Conservation (phyloP, 2,797 vertebrate species). For the Muscicapa striata region DNA sequence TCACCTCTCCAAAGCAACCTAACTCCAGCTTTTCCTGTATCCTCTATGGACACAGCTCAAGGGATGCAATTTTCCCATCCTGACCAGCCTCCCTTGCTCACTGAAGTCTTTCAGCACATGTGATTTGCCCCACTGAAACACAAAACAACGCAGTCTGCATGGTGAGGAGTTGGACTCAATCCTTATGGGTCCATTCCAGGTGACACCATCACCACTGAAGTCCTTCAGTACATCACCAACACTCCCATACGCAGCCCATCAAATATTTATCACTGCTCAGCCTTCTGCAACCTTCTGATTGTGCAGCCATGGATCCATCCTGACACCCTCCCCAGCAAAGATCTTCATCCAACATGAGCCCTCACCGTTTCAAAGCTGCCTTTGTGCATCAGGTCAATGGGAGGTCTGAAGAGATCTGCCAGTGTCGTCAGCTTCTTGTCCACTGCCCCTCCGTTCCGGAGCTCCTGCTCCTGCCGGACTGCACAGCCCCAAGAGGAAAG, state of each 20-base stretch:
- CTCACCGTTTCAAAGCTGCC: constrained; percentile 99
- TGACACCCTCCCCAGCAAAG: background rate
- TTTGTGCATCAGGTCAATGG: constrained; percentile 99
- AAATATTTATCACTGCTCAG: background rate
- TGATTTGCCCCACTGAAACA: background rate
- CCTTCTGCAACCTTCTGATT: background rate
- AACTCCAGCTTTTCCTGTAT: background rate
- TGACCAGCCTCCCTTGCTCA: background rate
- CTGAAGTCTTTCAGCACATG: background rate
- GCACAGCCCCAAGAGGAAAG: constrained; percentile 54
- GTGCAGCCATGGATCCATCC: rapidly evolving
- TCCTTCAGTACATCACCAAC: background rate
- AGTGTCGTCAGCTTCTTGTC: constrained; percentile 98
- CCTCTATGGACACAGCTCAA: background rate
- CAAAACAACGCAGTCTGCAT: rapidly evolving
- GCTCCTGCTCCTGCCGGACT: constrained; percentile 99
- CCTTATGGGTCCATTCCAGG: background rate
- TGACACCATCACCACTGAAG: background rate
- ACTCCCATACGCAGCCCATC: background rate
- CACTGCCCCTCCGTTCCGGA: constrained; percentile 94
- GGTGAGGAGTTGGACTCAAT: rapidly evolving
- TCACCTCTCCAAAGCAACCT: background rate
- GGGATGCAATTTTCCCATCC: background rate
- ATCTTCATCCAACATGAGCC: background rate
- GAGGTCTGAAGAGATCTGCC: constrained; percentile 97